These are phyloP conservation scores for Podarcis raffonei DNA, from an alignment of 2,113 vertebrate genomes.

Conservation along the genomic window DNA sequence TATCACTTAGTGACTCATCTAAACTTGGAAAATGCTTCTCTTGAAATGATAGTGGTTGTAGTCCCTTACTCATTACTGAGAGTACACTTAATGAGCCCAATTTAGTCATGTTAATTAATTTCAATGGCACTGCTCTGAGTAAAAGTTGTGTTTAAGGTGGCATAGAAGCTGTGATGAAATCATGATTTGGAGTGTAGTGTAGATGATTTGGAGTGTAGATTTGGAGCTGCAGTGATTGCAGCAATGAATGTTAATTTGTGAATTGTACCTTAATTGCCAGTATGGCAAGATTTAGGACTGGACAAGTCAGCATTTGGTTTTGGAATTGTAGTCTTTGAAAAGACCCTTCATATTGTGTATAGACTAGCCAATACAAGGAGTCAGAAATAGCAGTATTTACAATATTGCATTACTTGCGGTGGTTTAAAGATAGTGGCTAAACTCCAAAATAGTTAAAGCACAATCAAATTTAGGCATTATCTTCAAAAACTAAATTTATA, in stretches of 20 bases:
- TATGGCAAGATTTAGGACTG: background rate
- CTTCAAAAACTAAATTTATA: background rate
- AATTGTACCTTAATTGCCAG: background rate
- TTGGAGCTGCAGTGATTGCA: background rate
- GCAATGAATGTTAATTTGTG: background rate
- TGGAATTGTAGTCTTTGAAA: background rate
- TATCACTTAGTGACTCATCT: background rate
- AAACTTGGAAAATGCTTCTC: background rate
- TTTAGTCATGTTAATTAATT: too few relatives aligned
- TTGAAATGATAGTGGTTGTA: background rate
- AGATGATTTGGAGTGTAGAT: background rate
- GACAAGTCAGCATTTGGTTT: background rate
- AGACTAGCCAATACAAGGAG: background rate
- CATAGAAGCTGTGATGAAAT: background rate
- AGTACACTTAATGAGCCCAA: too few relatives aligned
- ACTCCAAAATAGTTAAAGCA: background rate
- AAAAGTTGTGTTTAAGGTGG: too few relatives aligned
- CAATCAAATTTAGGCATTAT: background rate
- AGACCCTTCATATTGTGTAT: background rate
- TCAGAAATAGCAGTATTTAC: background rate
- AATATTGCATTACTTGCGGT: background rate
- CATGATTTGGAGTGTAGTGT: background rate
- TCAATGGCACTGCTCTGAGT: background rate
- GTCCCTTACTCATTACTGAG: too few relatives aligned
- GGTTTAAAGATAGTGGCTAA: background rate